Evolutionary conservation across 2,888 invertebrate species (phyloP), one percentile per base, ranked within the genome.

Genomic region (Eupithecia subumbrata): DNA sequence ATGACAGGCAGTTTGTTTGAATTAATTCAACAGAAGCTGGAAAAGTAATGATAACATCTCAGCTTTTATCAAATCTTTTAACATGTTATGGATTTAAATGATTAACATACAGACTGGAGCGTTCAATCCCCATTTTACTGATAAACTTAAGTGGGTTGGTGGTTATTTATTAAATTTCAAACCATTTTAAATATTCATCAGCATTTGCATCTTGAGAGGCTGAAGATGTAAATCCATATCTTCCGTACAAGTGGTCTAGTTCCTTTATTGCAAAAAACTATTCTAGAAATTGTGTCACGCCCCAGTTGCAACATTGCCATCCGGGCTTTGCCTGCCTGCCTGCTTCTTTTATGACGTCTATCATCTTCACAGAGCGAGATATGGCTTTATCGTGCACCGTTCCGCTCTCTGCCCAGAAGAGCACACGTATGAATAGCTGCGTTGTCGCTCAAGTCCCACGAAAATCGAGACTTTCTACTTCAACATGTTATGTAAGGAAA

Each of bases 401-500:
- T 85, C 81, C 85, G 84, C 85, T 86, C 85, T 86, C 84, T 87
- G 83, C 80, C 69, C 75, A 22, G 73, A 60, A 22, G 73, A 60
- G 60, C 71, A 73, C 78, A 72, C 81, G 80, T 79, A 80, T 80
- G 77, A 82, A 81, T 81, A 81, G 80, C 69, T 70, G 72, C 73
- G 76, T 63, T 69, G 75, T 74, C 78, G 75, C 79, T 76, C 82
- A 80, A 76, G 77, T 78, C 79, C 73, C 78, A 84, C 82, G 75
- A 87, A 85, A 86, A 83, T 76, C 74, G 78, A 79, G 82, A 86
- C 88, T 88, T 87, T 87, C 87, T 81, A 85, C 84, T 87, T 87
- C 87, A 80, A 84, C 84, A 85, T 81, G 81, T 84, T 82, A 80
- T 80, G 77, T 68, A 69, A 71, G 69, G 78, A 80, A 76, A 81